Base-by-base conservation (phyloP, 35 echinoderm and acorn worm genomes). In the Lytechinus pictus region DNA sequence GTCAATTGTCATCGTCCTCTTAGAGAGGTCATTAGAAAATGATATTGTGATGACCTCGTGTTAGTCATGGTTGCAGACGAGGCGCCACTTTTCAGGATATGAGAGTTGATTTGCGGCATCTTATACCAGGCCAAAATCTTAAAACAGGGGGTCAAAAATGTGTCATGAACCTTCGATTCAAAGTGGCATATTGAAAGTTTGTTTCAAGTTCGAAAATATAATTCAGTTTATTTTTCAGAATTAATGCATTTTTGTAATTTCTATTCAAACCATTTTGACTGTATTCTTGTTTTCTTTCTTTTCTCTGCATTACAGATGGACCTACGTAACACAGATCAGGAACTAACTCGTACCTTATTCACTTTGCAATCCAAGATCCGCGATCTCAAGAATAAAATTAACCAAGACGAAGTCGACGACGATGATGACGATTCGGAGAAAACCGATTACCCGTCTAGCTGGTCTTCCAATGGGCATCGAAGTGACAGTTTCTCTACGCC, bases 401-500 rank as follows among this genome's bases (percentile, higher is more conserved):
- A 93, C 55, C 92, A 54, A 54, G 92, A 93, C 54, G 92, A 93
- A 54, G 54, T 10, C 92, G 92, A 93, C 55, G 92, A 93, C 27
- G 52, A 55, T 54, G 92, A 93, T 53, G 92, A 93, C n/a, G 92
- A 93, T 55, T 93, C 92, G 54, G 92, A 93, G 53, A 93, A 57
- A 27, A 93, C 92, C 52, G 92, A 93, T 27, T 93, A 33, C 11
- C 27, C 54, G 53, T 93, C 54, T 9, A 79, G 66, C 66, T 90
- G 88, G 88, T 90, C 88, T 19, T 93, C 92, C 52, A 93, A 57
- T 54, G n/a, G n/a, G 11, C 52, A 93, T 28, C 52, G 52, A 9
- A 93, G 9, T 57, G 92, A 54, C 54, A 57, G 53, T 27, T 54
- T 93, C 52, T 93, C 54, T 24, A 93, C 52, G 11, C 14, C 53